Evolutionary conservation across 2,888 invertebrate genomes (phyloP).

Genomic region (Phania funesta): DNA sequence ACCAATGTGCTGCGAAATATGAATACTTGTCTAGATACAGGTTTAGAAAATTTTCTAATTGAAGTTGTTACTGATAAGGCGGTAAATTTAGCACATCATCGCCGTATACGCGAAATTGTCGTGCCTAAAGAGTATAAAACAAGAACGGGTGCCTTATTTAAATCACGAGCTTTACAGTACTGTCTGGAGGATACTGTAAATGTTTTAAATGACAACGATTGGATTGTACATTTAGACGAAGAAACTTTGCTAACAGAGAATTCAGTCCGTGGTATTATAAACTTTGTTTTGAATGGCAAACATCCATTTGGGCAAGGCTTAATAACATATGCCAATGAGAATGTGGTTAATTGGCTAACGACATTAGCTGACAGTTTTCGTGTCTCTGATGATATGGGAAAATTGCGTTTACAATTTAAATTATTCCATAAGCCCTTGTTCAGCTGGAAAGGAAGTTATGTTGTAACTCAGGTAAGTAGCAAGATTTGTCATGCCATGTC

Average conservation of each 20-base stretch:
- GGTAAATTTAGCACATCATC: slow-evolving; percentile 87
- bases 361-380: slow-evolving; percentile 97
- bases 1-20: slow-evolving; percentile 92
- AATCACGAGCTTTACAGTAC: slow-evolving; percentile 96
- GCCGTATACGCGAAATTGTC: slow-evolving; percentile 91
- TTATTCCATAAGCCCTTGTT: slow-evolving; percentile 96
- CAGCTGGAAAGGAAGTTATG: slow-evolving; percentile 99
- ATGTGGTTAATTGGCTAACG: slow-evolving; percentile 97
- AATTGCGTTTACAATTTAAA: slow-evolving; percentile 94
- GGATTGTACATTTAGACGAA: slow-evolving; percentile 99
- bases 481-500: background rate
- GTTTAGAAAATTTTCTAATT: slow-evolving; percentile 96
- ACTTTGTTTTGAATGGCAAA: slow-evolving; percentile 96
- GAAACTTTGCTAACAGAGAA: slow-evolving; percentile 97
- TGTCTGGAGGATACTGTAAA: slow-evolving; percentile 96
- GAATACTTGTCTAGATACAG: slow-evolving; percentile 92
- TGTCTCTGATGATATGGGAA: slow-evolving; percentile 99
- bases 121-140: slow-evolving; percentile 93
- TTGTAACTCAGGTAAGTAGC: slow-evolving; percentile 92
- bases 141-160: slow-evolving; percentile 95
- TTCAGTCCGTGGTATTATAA: slow-evolving; percentile 92
- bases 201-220: slow-evolving; percentile 91
- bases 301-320: slow-evolving; percentile 97
- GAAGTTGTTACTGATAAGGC: slow-evolving; percentile 97
- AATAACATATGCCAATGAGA: slow-evolving; percentile 97